Evolutionary conservation across 2,797 vertebrate species (phyloP).

Genomic region (Rhinichthys osculus): DNA sequence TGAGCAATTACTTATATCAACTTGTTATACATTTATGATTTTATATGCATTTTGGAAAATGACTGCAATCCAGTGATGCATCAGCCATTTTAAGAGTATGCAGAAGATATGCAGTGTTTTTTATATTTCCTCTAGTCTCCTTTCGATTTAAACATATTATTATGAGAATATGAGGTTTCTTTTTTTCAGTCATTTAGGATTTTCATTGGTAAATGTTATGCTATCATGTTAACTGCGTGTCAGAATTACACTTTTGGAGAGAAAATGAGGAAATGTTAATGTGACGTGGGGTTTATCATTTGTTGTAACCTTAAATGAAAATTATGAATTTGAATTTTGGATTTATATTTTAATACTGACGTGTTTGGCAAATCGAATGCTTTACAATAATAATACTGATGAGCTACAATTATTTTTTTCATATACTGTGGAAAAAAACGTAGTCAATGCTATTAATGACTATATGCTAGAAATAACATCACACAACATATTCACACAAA

Average conservation of each 20-base stretch:
- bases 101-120: background rate
- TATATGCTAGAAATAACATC: background rate
- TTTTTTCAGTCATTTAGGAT: background rate
- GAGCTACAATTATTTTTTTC: background rate
- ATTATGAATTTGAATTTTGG: background rate
- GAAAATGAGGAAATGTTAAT: conserved; percentile 5
- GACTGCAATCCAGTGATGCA: background rate
- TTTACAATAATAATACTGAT: background rate
- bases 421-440: background rate
- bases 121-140: background rate
- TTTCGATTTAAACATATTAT: conserved; percentile 3
- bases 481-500: background rate
- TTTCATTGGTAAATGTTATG: background rate
- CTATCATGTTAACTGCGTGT: background rate
- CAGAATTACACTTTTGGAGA: background rate
- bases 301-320: background rate
- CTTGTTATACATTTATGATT: background rate
- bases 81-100: conserved; percentile 53
- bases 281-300: background rate
- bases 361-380: background rate
- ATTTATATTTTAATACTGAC: background rate
- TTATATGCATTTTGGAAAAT: background rate
- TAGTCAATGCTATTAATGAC: background rate
- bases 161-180: background rate
- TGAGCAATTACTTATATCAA: background rate